Percentiles rank a stretch among this genome's conserved stretches.
These are phyloP conservation scores for Aspidoscelis tigris DNA, from an alignment of 2,113 vertebrate genomes.

Conservation along the genomic window DNA sequence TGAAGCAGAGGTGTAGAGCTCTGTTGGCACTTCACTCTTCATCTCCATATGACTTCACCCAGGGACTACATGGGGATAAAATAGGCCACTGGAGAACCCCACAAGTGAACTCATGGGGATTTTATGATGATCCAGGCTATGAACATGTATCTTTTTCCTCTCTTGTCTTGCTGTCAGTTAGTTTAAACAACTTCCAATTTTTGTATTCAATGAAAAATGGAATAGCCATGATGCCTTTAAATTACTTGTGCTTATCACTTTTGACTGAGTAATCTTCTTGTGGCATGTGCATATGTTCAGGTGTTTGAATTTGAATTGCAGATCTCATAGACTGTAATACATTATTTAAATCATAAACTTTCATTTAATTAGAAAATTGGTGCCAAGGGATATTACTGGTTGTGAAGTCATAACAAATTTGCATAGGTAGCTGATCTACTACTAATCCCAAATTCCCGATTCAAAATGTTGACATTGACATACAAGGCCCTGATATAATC, in stretches of 20 bases:
- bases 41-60: too few relatives aligned
- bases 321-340: background rate
- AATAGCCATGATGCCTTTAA: slow-evolving; percentile 2
- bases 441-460: too few relatives aligned
- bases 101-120: too few relatives aligned
- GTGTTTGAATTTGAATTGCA: background rate
- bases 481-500: too few relatives aligned
- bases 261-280: slow-evolving; percentile 10
- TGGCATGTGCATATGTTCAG: background rate
- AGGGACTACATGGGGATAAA: too few relatives aligned
- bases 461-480: too few relatives aligned
- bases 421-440: too few relatives aligned
- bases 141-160: background rate
- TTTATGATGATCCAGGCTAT: background rate
- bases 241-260: background rate
- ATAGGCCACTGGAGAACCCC: too few relatives aligned
- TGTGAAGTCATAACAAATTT: too few relatives aligned
- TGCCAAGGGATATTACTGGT: background rate
- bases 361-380: background rate
- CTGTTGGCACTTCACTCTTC: too few relatives aligned
- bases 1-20: too few relatives aligned
- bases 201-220: background rate
- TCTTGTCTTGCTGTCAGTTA: background rate
- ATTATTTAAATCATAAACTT: slow-evolving; percentile 1
- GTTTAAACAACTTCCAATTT: background rate